Evolutionary conservation across 2,113 vertebrate species (phyloP).

Genomic region (Bufo gargarizans): DNA sequence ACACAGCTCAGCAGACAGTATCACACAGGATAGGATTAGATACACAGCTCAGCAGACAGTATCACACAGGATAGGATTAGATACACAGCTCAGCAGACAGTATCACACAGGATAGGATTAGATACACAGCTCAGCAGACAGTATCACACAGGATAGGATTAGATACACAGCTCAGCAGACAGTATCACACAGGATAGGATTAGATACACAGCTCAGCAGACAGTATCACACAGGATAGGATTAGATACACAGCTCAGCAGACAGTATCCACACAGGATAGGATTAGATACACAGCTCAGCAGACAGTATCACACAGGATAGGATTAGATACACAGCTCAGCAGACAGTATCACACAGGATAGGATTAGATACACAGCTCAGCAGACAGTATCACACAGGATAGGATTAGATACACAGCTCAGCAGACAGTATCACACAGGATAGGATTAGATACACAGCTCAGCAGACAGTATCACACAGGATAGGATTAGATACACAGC

Average conservation of each 20-base stretch:
- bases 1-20: not conserved
- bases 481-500: not conserved
- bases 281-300: not conserved
- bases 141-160: not conserved
- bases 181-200: not conserved
- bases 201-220: not conserved
- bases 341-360: not conserved
- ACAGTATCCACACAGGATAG: not conserved
- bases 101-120: not conserved
- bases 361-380: not conserved
- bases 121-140: not conserved
- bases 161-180: not conserved
- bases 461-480: not conserved
- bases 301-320: not conserved
- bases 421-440: not conserved
- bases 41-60: not conserved
- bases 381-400: not conserved
- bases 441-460: not conserved
- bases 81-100: not conserved
- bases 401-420: not conserved
- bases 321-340: not conserved
- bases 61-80: not conserved
- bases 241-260: not conserved
- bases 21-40: not conserved
- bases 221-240: not conserved